Conservation (phyloP, 2,113 vertebrate genomes). For the Ceyx melanurus region DNA sequence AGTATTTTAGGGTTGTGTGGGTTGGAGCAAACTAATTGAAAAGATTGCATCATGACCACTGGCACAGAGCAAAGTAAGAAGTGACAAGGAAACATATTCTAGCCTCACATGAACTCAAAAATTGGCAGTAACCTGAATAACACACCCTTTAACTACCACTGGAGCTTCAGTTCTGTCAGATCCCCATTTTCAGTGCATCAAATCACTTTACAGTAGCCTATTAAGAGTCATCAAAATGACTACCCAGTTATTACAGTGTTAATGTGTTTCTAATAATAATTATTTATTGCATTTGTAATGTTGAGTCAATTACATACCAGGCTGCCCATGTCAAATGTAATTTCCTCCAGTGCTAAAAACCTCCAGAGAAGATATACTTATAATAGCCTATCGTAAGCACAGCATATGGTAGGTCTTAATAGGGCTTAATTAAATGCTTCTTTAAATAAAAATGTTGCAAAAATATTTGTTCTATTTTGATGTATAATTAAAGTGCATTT, state of each 20-base stretch:
- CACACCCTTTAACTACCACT: not conserved
- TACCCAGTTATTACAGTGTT: constrained; percentile 34
- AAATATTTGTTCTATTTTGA: constrained; percentile 63
- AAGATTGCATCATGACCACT: not conserved
- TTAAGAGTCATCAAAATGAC: constrained; percentile 33
- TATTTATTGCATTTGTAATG: constrained; percentile 51
- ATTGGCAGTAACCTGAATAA: not conserved
- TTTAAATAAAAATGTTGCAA: constrained; percentile 54
- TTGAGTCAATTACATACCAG: constrained; percentile 37
- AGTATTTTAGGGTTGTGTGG: not conserved
- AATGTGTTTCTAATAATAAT: constrained; percentile 55
- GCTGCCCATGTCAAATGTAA: constrained; percentile 6
- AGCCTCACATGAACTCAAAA: not conserved
- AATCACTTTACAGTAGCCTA: not conserved
- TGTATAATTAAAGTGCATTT: constrained; percentile 42
- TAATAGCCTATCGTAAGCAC: not conserved
- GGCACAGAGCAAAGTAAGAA: not conserved
- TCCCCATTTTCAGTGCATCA: not conserved
- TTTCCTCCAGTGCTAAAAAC: constrained; percentile 7
- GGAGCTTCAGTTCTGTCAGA: not conserved
- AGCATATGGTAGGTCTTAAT: constrained; percentile 46
- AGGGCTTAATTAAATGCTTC: constrained; percentile 54
- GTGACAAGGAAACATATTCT: not conserved
- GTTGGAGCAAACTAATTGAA: not conserved
- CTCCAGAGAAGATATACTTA: not conserved